Base-by-base conservation (phyloP, 1,140 invertebrate genomes). In the Heliconius congener region DNA sequence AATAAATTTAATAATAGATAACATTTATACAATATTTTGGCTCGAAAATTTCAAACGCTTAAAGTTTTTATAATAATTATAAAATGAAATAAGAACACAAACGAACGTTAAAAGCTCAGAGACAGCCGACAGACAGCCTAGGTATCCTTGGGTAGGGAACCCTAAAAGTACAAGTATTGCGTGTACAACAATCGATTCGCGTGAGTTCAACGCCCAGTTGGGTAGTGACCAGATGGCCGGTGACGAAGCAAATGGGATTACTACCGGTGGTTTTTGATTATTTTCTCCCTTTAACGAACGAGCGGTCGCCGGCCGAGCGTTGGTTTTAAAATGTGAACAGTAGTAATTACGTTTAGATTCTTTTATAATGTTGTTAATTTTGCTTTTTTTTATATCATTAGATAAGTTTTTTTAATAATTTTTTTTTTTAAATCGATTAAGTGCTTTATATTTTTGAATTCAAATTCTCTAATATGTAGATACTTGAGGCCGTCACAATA, bases 181-280 rank as follows among this genome's bases (percentile, higher is more conserved):
- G 16, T 76, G 46, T 73, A 42, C 30, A 34, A 72, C 50, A 75
- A 71, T 60, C 42, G 37, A 34, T 42, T 70, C 60, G 27, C 66
- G 39, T 50, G 72, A 73, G 46, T 50, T 73, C 72, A 27, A 16
- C 13, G 72, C 23, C 34, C 39, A 78, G 55, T 72, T 57, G 57
- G 60, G 27, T 30, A 30, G 27, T 66, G 60, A 66, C 60, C 23
- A 71, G 71, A 57, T 73, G 77, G 71, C 18, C 71, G 73, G 71
- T 78, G 55, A 78, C 52, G 77, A 42, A 18, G 71, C 76, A 73
- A 78, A 66, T 78, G 37, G 37, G 71, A 78, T 78, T 60, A 78
- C 52, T 52, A 52, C 50, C 42, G 37, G 46, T 60, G 50, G 34
- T 73, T 78, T 77, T 39, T 73, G 75, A 76, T 76, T 50, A 5